Evolutionary conservation across 2,113 vertebrate species (phyloP).

Genomic region (Choloepus hoffmanni): DNA sequence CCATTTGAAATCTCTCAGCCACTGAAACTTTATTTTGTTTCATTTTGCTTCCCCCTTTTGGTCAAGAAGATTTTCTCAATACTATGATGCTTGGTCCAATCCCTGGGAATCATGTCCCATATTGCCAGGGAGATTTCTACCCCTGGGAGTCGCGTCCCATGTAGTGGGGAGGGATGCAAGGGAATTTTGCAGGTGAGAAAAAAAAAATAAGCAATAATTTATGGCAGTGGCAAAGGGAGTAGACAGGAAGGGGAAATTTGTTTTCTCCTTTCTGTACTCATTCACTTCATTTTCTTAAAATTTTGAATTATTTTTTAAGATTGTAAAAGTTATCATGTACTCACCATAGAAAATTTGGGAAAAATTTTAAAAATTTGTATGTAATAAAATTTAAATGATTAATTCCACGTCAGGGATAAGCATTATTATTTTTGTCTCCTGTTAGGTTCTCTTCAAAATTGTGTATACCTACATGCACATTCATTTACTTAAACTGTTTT

Average conservation of each 20-base stretch:
- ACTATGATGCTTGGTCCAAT: too few species aligned
- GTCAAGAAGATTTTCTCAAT: too few species aligned
- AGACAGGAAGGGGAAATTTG: background rate
- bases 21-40: too few species aligned
- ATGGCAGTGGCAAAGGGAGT: background rate
- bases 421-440: background rate
- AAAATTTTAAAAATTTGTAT: background rate
- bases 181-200: background rate
- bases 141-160: too few species aligned
- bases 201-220: background rate
- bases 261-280: background rate
- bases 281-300: conserved; percentile 27
- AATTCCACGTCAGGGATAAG: background rate
- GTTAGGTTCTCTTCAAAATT: background rate
- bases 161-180: too few species aligned
- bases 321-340: background rate
- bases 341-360: background rate
- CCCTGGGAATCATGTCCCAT: too few species aligned
- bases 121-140: too few species aligned
- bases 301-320: background rate
- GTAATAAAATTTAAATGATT: background rate
- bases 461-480: background rate
- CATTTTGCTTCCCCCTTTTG: too few species aligned
- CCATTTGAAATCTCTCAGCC: too few species aligned
- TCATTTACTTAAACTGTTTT: background rate